phyloP scores from a whole-genome alignment of 2,797 vertebrate genomes.

The Pseudomugil tenellus region DNA sequence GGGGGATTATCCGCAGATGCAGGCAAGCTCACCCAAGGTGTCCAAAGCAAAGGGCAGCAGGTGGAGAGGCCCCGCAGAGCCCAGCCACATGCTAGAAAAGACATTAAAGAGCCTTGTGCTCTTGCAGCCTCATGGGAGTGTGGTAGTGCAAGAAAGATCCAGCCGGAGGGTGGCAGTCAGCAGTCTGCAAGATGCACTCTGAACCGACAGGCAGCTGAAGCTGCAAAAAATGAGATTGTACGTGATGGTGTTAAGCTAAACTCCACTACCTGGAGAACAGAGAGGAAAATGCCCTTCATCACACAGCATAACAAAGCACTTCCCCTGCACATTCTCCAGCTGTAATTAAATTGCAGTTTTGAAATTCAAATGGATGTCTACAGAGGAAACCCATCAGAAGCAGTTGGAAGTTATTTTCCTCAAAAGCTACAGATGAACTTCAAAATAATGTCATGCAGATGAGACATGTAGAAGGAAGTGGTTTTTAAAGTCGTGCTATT shows the following conservation, averaged over 20 bases:
- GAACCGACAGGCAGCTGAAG: slow-evolving; percentile 27
- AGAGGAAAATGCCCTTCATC: slow-evolving; percentile 39
- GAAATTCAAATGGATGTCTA: slow-evolving; percentile 22
- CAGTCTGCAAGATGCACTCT: slow-evolving; percentile 66
- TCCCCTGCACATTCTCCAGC: slow-evolving; percentile 29
- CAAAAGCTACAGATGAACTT: slow-evolving; percentile 3
- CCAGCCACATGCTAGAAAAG: slow-evolving; percentile 67
- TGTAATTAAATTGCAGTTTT: slow-evolving; percentile 26
- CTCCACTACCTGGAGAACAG: slow-evolving; percentile 48
- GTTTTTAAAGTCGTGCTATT: neutral
- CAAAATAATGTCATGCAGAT: neutral
- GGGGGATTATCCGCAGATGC: slow-evolving; percentile 69
- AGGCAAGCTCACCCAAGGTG: slow-evolving; percentile 50
- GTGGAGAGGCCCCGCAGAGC: slow-evolving; percentile 56
- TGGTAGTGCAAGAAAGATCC: slow-evolving; percentile 38
- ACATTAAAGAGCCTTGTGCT: slow-evolving; percentile 39
- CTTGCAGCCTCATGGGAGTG: slow-evolving; percentile 14
- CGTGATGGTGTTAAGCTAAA: slow-evolving; percentile 32
- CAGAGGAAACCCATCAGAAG: neutral
- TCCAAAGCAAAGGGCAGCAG: slow-evolving; percentile 57
- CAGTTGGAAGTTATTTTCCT: neutral
- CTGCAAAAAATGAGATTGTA: slow-evolving; percentile 17
- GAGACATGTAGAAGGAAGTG: neutral
- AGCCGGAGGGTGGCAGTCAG: slow-evolving; percentile 67
- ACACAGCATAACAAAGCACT: slow-evolving; percentile 33